These are phyloP conservation scores for Hydrolagus colliei DNA, from an alignment of 2,797 vertebrate species.

Conservation along the genomic window DNA sequence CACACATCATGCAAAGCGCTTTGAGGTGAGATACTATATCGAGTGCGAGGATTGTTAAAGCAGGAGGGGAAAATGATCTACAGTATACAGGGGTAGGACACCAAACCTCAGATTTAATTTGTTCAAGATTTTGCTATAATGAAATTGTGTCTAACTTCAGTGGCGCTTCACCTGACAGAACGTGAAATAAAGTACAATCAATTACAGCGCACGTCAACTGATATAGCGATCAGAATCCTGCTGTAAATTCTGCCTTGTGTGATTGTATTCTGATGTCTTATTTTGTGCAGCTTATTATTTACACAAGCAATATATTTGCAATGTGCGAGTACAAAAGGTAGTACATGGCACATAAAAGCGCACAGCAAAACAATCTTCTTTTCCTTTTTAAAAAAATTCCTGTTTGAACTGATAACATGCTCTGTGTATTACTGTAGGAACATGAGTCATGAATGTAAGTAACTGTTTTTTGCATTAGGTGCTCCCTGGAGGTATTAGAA, in stretches of 20 bases:
- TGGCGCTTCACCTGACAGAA: not conserved
- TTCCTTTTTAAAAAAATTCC: constrained; percentile 45
- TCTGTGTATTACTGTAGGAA: constrained; percentile 76
- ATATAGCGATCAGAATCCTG: no score
- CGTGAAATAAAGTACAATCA: not conserved
- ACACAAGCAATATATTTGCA: constrained; percentile 3
- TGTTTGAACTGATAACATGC: constrained; percentile 63
- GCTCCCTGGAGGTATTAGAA: constrained; percentile 81
- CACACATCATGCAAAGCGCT: no score
- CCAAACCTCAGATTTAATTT: not conserved
- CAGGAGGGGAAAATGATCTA: not conserved
- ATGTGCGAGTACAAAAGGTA: constrained; percentile 27
- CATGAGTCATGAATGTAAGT: constrained; percentile 85
- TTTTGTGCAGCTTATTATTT: constrained; percentile 26
- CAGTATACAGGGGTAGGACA: not conserved
- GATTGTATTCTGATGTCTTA: not conserved
- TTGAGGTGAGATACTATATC: no score
- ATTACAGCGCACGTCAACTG: not conserved
- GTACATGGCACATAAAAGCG: constrained; percentile 37
- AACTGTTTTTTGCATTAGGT: constrained; percentile 92
- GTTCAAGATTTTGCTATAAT: not conserved
- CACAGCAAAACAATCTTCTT: constrained; percentile 49
- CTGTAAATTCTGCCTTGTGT: no score
- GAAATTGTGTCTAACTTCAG: not conserved
- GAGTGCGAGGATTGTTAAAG: no score